Percentiles rank a stretch among this genome's conserved stretches.
Conservation (phyloP, 2,797 vertebrate species). For the Chrysolophus pictus region DNA sequence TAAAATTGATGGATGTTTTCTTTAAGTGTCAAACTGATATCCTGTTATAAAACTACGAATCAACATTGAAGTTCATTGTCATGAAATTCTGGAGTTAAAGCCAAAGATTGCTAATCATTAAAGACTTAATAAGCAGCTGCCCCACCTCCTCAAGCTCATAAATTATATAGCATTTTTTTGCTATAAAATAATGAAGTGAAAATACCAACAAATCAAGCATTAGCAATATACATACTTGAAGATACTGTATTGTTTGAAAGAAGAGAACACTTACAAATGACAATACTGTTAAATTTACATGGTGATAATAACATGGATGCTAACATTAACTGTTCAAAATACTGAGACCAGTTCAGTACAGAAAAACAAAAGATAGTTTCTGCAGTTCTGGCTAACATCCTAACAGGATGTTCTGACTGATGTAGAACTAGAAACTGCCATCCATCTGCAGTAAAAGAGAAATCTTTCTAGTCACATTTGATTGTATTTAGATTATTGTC, state of each 20-base stretch:
- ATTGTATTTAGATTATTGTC: not conserved
- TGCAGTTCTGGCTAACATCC: not conserved
- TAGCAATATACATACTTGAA: not conserved
- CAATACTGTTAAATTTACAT: not conserved
- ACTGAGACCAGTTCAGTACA: not conserved
- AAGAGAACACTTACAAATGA: not conserved
- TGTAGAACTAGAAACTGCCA: not conserved
- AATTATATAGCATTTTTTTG: not conserved
- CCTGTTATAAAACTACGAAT: not conserved
- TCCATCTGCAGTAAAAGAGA: not conserved
- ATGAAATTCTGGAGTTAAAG: not conserved
- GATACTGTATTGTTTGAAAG: not conserved
- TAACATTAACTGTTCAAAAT: not conserved
- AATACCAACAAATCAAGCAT: not conserved
- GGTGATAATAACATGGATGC: not conserved
- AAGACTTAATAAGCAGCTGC: not conserved
- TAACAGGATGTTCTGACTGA: not conserved
- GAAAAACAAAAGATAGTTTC: not conserved
- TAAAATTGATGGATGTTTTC: constrained; percentile 24
- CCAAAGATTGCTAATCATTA: not conserved
- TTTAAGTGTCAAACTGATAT: not conserved
- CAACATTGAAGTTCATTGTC: not conserved
- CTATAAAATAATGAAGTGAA: not conserved
- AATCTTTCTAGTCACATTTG: not conserved
- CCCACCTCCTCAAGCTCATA: rapidly evolving